Evolutionary conservation across 1,140 invertebrate genomes (phyloP).

Genomic region (Homalodisca vitripennis): DNA sequence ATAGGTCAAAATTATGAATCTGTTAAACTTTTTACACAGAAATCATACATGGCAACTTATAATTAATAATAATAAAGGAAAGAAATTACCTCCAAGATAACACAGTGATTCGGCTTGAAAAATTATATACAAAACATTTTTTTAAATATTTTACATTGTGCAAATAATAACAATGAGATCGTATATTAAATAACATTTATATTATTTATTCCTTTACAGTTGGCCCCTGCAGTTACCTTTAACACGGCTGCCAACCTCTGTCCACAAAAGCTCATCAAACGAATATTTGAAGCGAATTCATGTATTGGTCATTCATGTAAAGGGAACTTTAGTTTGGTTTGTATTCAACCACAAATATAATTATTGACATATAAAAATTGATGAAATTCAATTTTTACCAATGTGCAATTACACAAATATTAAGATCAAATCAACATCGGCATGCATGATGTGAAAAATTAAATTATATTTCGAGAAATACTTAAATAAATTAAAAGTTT

Average conservation of each 20-base stretch:
- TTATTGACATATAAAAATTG: not conserved
- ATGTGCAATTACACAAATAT: not conserved
- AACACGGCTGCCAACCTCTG: not conserved
- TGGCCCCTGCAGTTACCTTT: conserved; percentile 12
- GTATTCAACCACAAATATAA: not conserved
- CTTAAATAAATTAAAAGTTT: too few relatives aligned
- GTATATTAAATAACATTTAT: conserved; percentile 19
- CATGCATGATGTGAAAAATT: too few relatives aligned
- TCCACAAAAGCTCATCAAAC: not conserved
- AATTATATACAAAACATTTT: conserved; percentile 17
- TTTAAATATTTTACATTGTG: conserved; percentile 26
- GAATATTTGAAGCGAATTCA: not conserved
- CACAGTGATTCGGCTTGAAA: not conserved
- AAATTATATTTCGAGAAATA: too few relatives aligned
- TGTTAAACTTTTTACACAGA: not conserved
- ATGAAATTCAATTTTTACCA: not conserved
- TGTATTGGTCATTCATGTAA: not conserved
- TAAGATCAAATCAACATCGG: too few relatives aligned
- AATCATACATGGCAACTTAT: conserved; percentile 23
- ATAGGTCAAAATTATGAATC: conserved; percentile 16
- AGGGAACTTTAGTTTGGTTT: too few relatives aligned
- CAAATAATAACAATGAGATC: conserved; percentile 31
- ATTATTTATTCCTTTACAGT: not conserved
- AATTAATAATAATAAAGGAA: conserved; percentile 1
- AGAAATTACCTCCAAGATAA: not conserved